phyloP scores from a whole-genome alignment of 2,797 vertebrate species.

The Menidia menidia region DNA sequence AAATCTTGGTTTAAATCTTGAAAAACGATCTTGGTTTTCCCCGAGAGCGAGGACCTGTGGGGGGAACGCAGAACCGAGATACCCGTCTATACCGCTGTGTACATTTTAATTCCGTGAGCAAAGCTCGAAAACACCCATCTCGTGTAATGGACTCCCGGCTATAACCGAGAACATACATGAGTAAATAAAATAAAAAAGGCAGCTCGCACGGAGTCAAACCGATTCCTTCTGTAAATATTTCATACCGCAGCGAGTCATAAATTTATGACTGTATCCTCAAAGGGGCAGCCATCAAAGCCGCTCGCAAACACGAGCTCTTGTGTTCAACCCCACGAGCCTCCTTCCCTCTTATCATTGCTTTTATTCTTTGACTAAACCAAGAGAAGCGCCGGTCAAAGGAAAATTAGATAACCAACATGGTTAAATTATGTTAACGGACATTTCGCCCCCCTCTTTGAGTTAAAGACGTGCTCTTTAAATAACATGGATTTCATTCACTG shows the following conservation, averaged over 20 bases:
- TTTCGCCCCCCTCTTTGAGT: too few relatives aligned
- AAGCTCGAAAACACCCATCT: neutral
- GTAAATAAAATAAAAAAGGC: neutral
- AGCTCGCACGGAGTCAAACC: neutral
- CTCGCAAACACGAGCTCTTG: neutral
- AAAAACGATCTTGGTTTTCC: constrained; percentile 30
- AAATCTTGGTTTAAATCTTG: constrained; percentile 14
- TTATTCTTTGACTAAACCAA: neutral
- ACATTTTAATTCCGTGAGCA: constrained; percentile 6
- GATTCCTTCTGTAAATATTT: constrained; percentile 5
- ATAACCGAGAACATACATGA: neutral
- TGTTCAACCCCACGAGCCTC: neutral
- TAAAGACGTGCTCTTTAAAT: too few relatives aligned
- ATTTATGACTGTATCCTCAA: neutral
- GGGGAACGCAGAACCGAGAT: constrained; percentile 7
- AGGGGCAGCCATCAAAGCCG: neutral
- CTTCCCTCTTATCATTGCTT: neutral
- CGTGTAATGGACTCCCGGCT: constrained; percentile 21
- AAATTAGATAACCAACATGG: neutral
- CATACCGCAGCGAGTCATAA: neutral
- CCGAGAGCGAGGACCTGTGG: constrained; percentile 8
- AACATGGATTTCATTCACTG: too few relatives aligned
- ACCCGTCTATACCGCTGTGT: constrained; percentile 8
- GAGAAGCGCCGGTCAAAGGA: neutral
- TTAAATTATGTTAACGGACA: neutral